A percentile compares a stretch with the other conserved stretches of the same genome.
Evolutionary conservation across 2,888 invertebrate genomes (phyloP).

Genomic region (Ganaspis brasiliensis): DNA sequence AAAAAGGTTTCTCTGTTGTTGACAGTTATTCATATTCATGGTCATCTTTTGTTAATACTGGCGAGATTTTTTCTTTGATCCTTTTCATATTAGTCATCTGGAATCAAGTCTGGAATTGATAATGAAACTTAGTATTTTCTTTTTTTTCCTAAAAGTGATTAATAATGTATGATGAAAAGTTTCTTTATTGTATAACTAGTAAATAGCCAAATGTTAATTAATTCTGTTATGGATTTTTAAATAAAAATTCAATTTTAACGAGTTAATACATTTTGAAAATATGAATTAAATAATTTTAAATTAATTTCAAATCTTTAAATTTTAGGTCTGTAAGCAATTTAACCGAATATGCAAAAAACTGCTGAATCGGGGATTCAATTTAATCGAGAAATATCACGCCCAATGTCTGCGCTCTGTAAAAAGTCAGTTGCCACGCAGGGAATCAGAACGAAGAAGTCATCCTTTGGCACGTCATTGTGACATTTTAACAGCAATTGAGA

Average conservation of each 20-base stretch:
- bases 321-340: conserved; percentile 90
- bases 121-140: neutral
- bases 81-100: conserved; percentile 43
- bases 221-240: too few relatives aligned
- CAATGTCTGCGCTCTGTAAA: conserved; percentile 90
- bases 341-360: conserved; percentile 88
- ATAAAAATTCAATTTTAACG: too few relatives aligned
- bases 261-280: too few relatives aligned
- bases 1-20: conserved; percentile 1
- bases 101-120: conserved; percentile 49
- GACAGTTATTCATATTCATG: neutral
- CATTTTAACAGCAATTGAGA: conserved; percentile 94
- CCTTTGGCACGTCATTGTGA: conserved; percentile 94
- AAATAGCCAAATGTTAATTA: too few relatives aligned
- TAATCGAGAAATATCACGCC: conserved; percentile 89
- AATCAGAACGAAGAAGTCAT: conserved; percentile 93
- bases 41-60: neutral
- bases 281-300: too few relatives aligned
- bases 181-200: too few relatives aligned
- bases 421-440: conserved; percentile 90
- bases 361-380: conserved; percentile 91
- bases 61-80: neutral
- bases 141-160: too few relatives aligned
- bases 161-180: neutral
- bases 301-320: too few relatives aligned